Conservation (phyloP, 2,888 invertebrate genomes). For the Tortrix viridana region DNA sequence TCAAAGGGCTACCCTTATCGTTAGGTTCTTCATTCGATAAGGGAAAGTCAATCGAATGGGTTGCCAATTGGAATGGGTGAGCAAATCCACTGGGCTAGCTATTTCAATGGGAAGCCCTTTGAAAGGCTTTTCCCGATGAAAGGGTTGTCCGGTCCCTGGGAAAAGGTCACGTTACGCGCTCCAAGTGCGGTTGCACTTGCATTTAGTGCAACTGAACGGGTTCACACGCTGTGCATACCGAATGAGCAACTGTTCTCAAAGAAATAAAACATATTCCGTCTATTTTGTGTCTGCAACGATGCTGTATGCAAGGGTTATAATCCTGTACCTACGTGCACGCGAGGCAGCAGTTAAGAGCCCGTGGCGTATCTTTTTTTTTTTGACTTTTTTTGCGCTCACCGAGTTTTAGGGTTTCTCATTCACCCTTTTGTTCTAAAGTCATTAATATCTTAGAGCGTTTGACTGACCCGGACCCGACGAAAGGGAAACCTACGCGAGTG, state of each 20-base stretch:
- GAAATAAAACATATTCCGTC: conserved; percentile 20
- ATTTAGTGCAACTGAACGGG: conserved; percentile 20
- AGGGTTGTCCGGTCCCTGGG: too few relatives aligned
- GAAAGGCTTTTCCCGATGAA: too few relatives aligned
- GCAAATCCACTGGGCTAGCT: too few relatives aligned
- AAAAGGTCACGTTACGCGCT: conserved; percentile 2
- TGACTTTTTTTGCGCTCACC: neutral
- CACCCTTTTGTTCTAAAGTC: conserved; percentile 27
- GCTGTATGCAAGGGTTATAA: conserved; percentile 12
- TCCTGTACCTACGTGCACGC: conserved; percentile 9
- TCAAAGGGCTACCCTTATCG: too few relatives aligned
- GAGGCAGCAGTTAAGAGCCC: neutral
- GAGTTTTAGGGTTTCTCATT: conserved; percentile 22
- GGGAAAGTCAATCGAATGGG: too few relatives aligned
- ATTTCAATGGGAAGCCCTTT: neutral
- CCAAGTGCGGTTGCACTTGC: conserved; percentile 19
- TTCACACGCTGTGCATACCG: conserved; percentile 15
- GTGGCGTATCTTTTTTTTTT: conserved; percentile 3
- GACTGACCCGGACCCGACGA: too few relatives aligned
- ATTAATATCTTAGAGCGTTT: conserved; percentile 25
- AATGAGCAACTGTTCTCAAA: conserved; percentile 17
- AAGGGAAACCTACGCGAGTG: too few relatives aligned
- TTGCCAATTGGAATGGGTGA: too few relatives aligned
- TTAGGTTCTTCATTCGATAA: too few relatives aligned
- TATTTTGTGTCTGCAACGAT: conserved; percentile 18